These are phyloP conservation scores for Dicerorhinus sumatrensis DNA, from an alignment of 2,113 vertebrate species.

Conservation along the genomic window DNA sequence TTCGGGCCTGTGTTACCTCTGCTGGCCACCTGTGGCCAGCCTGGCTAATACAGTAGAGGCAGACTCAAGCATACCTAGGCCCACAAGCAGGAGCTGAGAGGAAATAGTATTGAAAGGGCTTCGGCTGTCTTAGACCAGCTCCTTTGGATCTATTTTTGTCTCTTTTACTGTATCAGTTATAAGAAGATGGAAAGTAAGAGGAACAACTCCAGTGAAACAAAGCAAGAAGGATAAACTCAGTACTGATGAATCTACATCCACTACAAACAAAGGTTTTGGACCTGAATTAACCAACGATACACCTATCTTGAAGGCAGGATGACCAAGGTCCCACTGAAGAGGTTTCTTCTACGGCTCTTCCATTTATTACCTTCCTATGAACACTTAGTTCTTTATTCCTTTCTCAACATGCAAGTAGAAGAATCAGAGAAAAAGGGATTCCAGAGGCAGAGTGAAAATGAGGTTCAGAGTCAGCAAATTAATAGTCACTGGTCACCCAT, in stretches of 20 bases:
- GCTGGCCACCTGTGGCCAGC: fast-evolving
- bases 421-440: not conserved
- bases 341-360: not conserved
- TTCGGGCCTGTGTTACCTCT: not conserved
- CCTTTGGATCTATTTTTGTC: not conserved
- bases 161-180: not conserved
- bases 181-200: not conserved
- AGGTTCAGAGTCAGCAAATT: not conserved
- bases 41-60: not conserved
- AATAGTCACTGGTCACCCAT: not conserved
- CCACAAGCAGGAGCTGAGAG: not conserved
- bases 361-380: not conserved
- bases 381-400: not conserved
- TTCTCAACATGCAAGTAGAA: not conserved
- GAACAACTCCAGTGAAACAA: fast-evolving
- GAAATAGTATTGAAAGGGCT: not conserved
- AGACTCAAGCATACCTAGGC: not conserved
- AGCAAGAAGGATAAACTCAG: not conserved
- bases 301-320: not conserved
- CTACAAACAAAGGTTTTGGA: not conserved
- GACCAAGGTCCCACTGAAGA: no score
- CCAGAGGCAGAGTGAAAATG: not conserved
- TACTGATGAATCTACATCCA: not conserved
- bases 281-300: not conserved
- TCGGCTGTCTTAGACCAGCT: not conserved